Base-by-base conservation (phyloP, 2,113 vertebrate genomes). In the Lontra canadensis region DNA sequence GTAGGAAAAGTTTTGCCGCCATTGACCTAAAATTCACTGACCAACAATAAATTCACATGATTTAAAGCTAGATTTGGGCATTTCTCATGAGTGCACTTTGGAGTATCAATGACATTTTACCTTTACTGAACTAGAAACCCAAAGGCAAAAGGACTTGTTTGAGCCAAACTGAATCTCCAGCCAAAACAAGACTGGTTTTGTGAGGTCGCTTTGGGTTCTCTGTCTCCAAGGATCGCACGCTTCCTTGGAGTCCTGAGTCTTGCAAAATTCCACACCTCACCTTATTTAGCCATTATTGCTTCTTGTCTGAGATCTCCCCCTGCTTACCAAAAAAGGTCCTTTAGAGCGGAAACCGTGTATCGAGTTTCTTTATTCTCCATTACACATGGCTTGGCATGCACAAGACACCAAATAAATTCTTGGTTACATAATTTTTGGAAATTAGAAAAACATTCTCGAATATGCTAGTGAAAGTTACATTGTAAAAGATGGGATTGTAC, bases 361-460 rank as follows among this genome's bases (percentile, higher is more conserved):
- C 15, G n/a, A 84, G 74, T 95, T 95, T 90, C 95, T 86, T 74
- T 59, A 6, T 36, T 96, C 71, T 92, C 87, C 90, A 49, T 80
- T 87, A 94, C 96, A 79, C 86, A 73, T 26, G 18, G 78, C 83
- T 97, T 97, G 94, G 97, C 92, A 31, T 93, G 29, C 29, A 29
- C 61, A 93, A 44, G 73, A 76, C 9, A 90, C 79, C 67, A 88
- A 36, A 65, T 78, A 90, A 89, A 90, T 44, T 76, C 42, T 83
- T 86, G 55, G 55, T 96, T 96, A 96, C 29, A 55, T 96, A 92
- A 88, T 52, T 83, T 96, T 84, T 96, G 49, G 59, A 97, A 96
- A 96, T 67, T 71, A 31, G 49, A 96, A 90, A 96, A 96, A 71
- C 92, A 90, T 79, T 96, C 69, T 59, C 36, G 18, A 76, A n/a